Percentiles rank a stretch among this genome's conserved stretches.
Evolutionary conservation across 2,888 invertebrate genomes (phyloP).

Genomic region (Boloria euphrosyne): DNA sequence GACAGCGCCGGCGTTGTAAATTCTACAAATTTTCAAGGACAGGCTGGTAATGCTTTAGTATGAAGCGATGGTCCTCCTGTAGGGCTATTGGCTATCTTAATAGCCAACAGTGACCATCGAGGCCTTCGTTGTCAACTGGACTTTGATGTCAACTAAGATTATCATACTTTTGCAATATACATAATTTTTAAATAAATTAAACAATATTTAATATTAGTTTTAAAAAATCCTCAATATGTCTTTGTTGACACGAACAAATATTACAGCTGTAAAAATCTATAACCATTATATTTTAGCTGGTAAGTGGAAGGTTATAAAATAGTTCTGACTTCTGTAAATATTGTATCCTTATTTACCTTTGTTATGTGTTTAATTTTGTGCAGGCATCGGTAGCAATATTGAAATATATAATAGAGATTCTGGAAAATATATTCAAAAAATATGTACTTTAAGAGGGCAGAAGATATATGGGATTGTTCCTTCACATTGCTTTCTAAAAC

Average conservation of each 20-base stretch:
- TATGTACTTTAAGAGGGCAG: constrained; percentile 67
- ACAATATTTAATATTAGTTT: background rate
- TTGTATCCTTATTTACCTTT: background rate
- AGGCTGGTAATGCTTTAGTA: too few species aligned
- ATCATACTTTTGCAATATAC: background rate
- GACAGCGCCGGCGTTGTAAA: too few species aligned
- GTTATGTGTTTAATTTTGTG: constrained; percentile 41
- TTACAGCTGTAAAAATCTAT: constrained; percentile 76
- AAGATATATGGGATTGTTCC: constrained; percentile 82
- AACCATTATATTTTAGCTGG: constrained; percentile 72
- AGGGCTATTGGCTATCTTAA: too few species aligned
- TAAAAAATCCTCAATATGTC: constrained; percentile 41
- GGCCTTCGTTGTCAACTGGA: too few species aligned
- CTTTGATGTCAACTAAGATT: too few species aligned
- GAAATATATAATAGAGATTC: constrained; percentile 56
- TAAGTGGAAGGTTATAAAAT: constrained; percentile 47
- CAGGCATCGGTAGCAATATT: constrained; percentile 81
- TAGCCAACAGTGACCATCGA: too few species aligned
- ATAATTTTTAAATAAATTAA: constrained; percentile 1
- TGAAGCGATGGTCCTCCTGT: too few species aligned
- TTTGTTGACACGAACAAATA: constrained; percentile 64
- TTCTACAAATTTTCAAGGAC: too few species aligned
- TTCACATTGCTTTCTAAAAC: constrained; percentile 48
- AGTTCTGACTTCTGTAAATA: constrained; percentile 40
- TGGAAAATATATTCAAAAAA: constrained; percentile 47